Evolutionary conservation across 1,140 invertebrate species (phyloP).

Genomic region (Sarcophaga peregrina): DNA sequence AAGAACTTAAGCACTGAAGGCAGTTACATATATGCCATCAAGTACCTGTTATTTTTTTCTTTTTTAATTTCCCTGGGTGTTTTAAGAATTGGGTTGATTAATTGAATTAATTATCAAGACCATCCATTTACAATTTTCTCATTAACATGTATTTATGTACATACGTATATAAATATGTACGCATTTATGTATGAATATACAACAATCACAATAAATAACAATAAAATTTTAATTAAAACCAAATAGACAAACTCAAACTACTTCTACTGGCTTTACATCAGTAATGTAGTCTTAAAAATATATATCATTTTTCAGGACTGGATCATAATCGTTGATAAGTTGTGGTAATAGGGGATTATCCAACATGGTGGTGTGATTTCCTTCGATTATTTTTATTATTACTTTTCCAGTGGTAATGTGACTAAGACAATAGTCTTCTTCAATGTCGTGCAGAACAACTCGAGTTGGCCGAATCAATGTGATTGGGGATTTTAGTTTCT

Average conservation of each 20-base stretch:
- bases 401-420: slow-evolving; percentile 68
- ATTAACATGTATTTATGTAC: too few relatives aligned
- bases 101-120: too few relatives aligned
- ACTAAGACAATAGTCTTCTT: slow-evolving; percentile 75
- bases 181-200: too few relatives aligned
- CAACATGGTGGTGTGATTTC: slow-evolving; percentile 78
- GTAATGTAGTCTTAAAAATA: slow-evolving; percentile 50
- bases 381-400: slow-evolving; percentile 72
- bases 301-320: slow-evolving; percentile 58
- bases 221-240: too few relatives aligned
- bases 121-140: too few relatives aligned
- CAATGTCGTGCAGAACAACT: slow-evolving; percentile 66
- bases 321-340: slow-evolving; percentile 71
- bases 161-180: too few relatives aligned
- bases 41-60: too few relatives aligned
- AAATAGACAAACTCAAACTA: not conserved
- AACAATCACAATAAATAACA: too few relatives aligned
- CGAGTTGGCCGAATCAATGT: slow-evolving; percentile 74
- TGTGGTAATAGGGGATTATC: slow-evolving; percentile 73
- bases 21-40: too few relatives aligned
- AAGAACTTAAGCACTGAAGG: too few relatives aligned
- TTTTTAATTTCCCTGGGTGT: too few relatives aligned
- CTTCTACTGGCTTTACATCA: not conserved
- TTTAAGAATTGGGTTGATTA: too few relatives aligned
- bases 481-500: slow-evolving; percentile 70